phyloP scores from a whole-genome alignment of 2,113 vertebrate species.

The Centropus bengalensis region DNA sequence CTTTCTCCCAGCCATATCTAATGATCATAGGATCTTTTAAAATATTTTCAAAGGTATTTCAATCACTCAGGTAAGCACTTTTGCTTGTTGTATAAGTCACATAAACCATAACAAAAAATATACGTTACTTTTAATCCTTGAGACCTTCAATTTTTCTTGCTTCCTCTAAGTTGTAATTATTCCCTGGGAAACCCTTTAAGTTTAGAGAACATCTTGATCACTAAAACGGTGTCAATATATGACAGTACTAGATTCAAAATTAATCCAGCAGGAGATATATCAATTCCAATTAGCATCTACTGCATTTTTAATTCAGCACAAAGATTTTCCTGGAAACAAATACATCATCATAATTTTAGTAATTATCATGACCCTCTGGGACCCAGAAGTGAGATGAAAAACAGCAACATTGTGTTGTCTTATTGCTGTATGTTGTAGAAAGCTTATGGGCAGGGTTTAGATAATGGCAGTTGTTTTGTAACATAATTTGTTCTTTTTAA shows the following conservation, averaged over 20 bases:
- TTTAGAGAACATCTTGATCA: constrained; percentile 37
- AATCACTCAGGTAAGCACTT: background rate
- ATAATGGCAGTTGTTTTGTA: background rate
- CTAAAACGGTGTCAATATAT: background rate
- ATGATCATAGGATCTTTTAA: background rate
- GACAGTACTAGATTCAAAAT: background rate
- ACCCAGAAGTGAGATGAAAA: background rate
- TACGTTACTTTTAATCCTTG: background rate
- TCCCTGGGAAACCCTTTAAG: background rate
- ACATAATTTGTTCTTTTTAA: background rate
- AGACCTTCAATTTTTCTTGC: background rate
- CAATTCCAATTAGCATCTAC: background rate
- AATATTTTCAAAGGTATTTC: background rate
- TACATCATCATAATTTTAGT: background rate
- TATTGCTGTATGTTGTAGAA: background rate
- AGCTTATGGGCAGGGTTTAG: background rate
- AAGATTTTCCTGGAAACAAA: constrained; percentile 16
- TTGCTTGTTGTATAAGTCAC: background rate
- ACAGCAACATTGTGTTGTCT: background rate
- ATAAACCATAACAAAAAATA: background rate
- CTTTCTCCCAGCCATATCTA: background rate
- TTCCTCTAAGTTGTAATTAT: background rate
- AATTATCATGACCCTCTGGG: background rate
- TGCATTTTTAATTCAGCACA: constrained; percentile 20
- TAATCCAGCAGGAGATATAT: constrained; percentile 19